Evolutionary conservation across 2,113 vertebrate species (phyloP).

Genomic region (Piaya cayana): DNA sequence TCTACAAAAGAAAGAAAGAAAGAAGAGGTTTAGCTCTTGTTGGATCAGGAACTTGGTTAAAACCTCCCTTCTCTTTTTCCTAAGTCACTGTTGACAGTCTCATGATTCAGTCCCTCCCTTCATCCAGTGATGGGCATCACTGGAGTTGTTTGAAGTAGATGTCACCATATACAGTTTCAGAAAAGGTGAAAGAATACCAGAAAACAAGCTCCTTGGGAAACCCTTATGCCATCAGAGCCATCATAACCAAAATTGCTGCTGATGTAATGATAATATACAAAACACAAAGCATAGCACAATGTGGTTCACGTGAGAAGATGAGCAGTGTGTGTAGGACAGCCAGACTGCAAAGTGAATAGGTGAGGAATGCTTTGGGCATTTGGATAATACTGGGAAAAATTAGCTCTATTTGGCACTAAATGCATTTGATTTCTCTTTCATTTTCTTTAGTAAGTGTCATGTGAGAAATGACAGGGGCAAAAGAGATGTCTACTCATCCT

Average conservation of each 20-base stretch:
- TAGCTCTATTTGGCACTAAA: neutral
- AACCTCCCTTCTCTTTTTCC: neutral
- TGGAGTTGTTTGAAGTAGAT: neutral
- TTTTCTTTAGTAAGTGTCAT: neutral
- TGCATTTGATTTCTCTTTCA: neutral
- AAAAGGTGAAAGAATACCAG: slow-evolving; percentile 69
- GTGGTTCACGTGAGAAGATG: neutral
- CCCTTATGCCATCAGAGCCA: slow-evolving; percentile 4
- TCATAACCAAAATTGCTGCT: slow-evolving; percentile 34
- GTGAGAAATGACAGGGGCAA: neutral
- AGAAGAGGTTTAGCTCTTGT: neutral
- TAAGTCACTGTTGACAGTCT: neutral
- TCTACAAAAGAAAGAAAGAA: slow-evolving; percentile 78
- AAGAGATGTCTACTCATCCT: neutral
- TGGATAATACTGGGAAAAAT: neutral
- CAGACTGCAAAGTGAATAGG: neutral
- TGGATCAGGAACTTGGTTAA: neutral
- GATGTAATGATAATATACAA: slow-evolving; percentile 23
- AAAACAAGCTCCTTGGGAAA: slow-evolving; percentile 64
- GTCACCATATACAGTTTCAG: neutral
- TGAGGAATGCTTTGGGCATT: neutral
- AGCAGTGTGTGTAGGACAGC: neutral
- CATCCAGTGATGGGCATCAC: neutral
- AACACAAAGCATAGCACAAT: neutral
- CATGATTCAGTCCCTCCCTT: neutral